Evolutionary conservation across 2,888 invertebrate species (phyloP).

Genomic region (Notodonta ziczac): DNA sequence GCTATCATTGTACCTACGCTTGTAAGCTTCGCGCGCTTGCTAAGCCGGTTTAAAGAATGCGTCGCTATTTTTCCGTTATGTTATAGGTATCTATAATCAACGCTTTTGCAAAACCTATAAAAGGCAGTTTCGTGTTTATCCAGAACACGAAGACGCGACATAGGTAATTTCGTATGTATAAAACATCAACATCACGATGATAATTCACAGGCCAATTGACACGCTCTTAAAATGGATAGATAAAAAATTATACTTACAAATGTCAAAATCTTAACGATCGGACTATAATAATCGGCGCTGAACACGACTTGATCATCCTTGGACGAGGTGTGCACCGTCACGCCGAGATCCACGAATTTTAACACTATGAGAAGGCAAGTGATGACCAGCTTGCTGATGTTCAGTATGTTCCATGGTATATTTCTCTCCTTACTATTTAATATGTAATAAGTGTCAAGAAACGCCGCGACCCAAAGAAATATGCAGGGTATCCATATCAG

Average conservation of each 20-base stretch:
- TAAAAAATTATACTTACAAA: slow-evolving; percentile 88
- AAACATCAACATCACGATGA: too few relatives aligned
- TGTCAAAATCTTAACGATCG: slow-evolving; percentile 90
- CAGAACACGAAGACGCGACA: neutral
- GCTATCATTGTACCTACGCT: neutral
- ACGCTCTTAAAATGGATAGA: too few relatives aligned
- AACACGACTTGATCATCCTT: slow-evolving; percentile 80
- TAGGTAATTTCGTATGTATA: neutral
- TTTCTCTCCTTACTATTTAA: slow-evolving; percentile 90
- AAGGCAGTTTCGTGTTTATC: neutral
- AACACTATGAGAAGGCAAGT: slow-evolving; percentile 87
- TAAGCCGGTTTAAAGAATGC: slow-evolving; percentile 4
- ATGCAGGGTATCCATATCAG: slow-evolving; percentile 95
- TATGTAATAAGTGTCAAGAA: slow-evolving; percentile 91
- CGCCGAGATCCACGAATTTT: slow-evolving; percentile 88
- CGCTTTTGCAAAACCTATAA: neutral
- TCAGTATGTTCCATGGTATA: slow-evolving; percentile 91
- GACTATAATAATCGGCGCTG: slow-evolving; percentile 90
- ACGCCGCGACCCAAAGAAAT: slow-evolving; percentile 91
- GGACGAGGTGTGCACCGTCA: slow-evolving; percentile 83
- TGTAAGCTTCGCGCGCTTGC: neutral
- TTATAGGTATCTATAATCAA: neutral
- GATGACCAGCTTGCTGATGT: slow-evolving; percentile 88
- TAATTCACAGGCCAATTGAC: neutral
- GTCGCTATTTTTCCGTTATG: slow-evolving; percentile 1